These are phyloP conservation scores for Erythrolamprus reginae DNA, from an alignment of 2,113 vertebrate species.

Conservation along the genomic window DNA sequence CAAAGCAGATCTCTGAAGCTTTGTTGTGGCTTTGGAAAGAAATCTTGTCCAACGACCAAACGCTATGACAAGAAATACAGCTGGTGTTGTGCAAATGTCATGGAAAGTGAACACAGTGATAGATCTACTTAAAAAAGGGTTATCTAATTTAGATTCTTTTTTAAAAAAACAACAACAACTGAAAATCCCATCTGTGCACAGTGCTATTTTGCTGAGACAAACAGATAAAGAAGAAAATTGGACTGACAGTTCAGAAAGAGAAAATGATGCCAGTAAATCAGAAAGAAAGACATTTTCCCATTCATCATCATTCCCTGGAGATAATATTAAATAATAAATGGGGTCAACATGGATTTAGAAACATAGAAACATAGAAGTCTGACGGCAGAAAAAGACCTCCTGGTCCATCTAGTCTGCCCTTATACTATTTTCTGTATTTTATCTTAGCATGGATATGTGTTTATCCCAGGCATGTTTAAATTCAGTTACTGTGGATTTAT, in stretches of 20 bases:
- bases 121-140: slow-evolving; percentile 10
- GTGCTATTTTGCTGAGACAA: slow-evolving; percentile 16
- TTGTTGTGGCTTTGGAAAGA: slow-evolving; percentile 60
- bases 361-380: no score
- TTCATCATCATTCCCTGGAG: neutral
- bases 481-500: no score
- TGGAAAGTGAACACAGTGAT: slow-evolving; percentile 37
- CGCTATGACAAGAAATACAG: slow-evolving; percentile 43
- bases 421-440: no score
- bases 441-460: no score
- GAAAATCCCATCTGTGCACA: neutral
- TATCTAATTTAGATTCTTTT: neutral
- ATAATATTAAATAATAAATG: neutral
- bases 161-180: neutral
- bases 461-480: no score
- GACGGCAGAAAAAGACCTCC: no score
- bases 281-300: neutral
- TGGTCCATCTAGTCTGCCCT: no score
- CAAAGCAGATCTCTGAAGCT: slow-evolving; percentile 53
- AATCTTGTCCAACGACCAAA: slow-evolving; percentile 54
- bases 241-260: slow-evolving; percentile 22
- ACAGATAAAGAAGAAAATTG: slow-evolving; percentile 20
- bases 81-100: slow-evolving; percentile 53
- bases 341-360: neutral
- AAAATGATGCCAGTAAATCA: neutral